Evolutionary conservation across 2,797 vertebrate species (phyloP).

Genomic region (Gymnocypris eckloni): DNA sequence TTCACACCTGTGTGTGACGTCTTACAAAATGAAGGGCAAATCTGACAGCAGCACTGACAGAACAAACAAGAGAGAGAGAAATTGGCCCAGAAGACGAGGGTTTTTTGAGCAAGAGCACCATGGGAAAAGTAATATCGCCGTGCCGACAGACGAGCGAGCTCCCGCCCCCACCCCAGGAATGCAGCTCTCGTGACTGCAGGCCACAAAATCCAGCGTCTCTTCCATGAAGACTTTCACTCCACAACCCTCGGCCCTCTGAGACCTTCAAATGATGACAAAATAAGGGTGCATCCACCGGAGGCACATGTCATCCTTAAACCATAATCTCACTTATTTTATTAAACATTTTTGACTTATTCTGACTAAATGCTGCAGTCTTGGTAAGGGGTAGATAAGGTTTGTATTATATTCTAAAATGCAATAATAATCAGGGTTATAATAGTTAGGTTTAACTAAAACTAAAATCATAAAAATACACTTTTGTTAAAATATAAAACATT

Average conservation of each 20-base stretch:
- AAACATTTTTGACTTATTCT: not conserved
- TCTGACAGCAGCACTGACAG: not conserved
- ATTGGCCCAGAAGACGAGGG: constrained; percentile 32
- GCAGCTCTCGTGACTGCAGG: constrained; percentile 54
- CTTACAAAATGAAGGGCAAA: not conserved
- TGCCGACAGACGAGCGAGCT: constrained; percentile 53
- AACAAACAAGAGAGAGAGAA: not conserved
- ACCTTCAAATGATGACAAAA: not conserved
- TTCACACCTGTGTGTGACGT: constrained; percentile 16
- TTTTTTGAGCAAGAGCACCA: constrained; percentile 55
- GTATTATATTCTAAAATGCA: not conserved
- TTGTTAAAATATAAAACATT: not conserved
- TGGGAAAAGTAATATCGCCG: constrained; percentile 61
- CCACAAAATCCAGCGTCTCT: constrained; percentile 46
- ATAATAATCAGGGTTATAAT: not conserved
- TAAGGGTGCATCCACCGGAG: not conserved
- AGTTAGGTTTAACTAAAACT: not conserved
- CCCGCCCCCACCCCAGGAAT: constrained; percentile 56
- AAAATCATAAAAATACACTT: not conserved
- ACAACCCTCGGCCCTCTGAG: not conserved
- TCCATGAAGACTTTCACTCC: constrained; percentile 32
- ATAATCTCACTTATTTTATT: not conserved
- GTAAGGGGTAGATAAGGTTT: not conserved
- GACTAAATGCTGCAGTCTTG: not conserved
- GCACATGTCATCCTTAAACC: not conserved